Base-by-base conservation (phyloP, 2,797 vertebrate genomes). In the Petrocephalus schoutedeni region DNA sequence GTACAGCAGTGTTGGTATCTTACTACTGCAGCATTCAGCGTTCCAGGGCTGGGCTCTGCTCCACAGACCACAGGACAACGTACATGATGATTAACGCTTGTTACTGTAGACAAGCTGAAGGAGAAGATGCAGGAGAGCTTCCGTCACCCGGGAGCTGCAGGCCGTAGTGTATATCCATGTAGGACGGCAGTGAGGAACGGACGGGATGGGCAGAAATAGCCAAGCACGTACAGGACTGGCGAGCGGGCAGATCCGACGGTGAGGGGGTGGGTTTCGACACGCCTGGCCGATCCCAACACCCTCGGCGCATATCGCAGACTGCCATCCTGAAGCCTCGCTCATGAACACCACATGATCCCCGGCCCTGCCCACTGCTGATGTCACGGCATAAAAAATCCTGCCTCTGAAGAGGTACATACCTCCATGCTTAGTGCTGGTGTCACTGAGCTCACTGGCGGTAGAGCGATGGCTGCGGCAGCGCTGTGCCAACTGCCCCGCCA, bases 371-470 rank as follows among this genome's bases (percentile, higher is more conserved):
- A 91, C 91, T 90, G 89, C 87, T 89, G 88, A 91, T 94, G 93
- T 94, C 93, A 93, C 92, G 94, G 94, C 93, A 94, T 91, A 93
- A 95, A 95, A 94, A 94, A 94, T 94, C 92, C 91, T 89, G 89
- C 93, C 93, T 93, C 92, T 90, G 92, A 36, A 28, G 28, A 71
- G 28, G 28, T 28, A 71, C 28, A 36, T n/a, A 36, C 28, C 28
- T 71, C 12, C 4, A 14, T 14, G 12, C 36, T 36, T 74, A 19
- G 67, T 14, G 12, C 21, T 64, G 21, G 2, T 64, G 58, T 64
- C 23, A 23, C 61, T 64, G 61, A 64, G 61, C 21, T 9, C 9
- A 10, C 67, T 16, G 32, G 32, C 1, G 64, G 32, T 12, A 41
- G 28, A 8, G 4, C 3, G 67, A 16, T 28, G 67, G 67, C 67